Conservation (phyloP, 2,797 vertebrate species). For the Dendrocincla fuliginosa region DNA sequence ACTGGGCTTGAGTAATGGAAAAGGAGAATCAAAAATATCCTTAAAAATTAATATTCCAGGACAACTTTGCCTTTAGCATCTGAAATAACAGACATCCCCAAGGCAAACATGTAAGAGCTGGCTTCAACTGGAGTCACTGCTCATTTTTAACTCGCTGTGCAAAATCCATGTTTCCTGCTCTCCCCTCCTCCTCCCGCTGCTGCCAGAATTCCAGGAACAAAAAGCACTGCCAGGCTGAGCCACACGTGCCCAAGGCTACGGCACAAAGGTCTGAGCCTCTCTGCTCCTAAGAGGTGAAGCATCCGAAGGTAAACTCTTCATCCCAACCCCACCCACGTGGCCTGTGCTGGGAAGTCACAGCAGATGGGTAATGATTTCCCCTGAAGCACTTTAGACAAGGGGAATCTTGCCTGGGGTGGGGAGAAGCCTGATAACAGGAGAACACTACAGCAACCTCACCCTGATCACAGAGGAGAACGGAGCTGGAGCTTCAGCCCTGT, state of each 20-base stretch:
- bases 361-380: background rate
- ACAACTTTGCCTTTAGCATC: conserved; percentile 16
- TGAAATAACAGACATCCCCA: conserved; percentile 33
- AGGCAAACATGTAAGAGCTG: background rate
- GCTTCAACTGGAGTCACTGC: background rate
- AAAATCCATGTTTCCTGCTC: background rate
- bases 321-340: background rate
- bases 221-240: background rate
- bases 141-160: background rate
- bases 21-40: background rate
- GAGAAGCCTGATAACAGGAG: background rate
- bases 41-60: background rate
- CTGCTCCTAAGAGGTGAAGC: background rate
- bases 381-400: background rate
- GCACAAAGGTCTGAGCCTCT: conserved; percentile 48
- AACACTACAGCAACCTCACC: background rate
- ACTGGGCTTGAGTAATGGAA: conserved; percentile 8
- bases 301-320: background rate
- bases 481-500: background rate
- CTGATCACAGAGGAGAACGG: background rate
- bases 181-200: background rate
- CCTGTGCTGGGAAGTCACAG: background rate
- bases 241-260: rapidly evolving
- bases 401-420: background rate
- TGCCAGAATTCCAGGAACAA: background rate